Evolutionary conservation across 2,113 vertebrate species (phyloP).

Genomic region (Saguinus imperator): DNA sequence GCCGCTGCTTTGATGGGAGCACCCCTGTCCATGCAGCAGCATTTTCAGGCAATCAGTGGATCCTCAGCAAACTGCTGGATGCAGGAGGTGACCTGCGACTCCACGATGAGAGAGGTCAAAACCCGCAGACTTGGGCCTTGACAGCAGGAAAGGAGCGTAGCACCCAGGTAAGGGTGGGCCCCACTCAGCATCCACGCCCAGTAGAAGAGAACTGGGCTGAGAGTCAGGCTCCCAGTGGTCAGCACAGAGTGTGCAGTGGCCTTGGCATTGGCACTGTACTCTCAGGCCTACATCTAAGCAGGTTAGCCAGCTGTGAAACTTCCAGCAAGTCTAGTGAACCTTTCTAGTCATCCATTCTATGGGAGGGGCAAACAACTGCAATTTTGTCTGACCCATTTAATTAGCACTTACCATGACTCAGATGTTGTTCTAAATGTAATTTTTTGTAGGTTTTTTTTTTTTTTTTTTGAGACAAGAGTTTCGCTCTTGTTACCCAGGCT

Average conservation of each 20-base stretch:
- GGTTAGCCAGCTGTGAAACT: not conserved
- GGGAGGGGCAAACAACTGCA: not conserved
- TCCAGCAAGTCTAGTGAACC: not conserved
- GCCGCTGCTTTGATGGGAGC: conserved; percentile 90
- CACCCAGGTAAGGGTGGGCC: conserved; percentile 75
- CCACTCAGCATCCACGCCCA: not conserved
- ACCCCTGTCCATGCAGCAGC: conserved; percentile 92
- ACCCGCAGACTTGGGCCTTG: conserved; percentile 86
- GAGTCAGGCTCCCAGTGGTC: not conserved
- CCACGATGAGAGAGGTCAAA: conserved; percentile 86
- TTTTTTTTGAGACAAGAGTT: no score
- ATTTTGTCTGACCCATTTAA: not conserved
- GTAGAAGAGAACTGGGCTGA: not conserved
- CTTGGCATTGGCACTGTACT: not conserved
- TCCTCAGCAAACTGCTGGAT: conserved; percentile 89
- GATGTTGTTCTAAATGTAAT: not conserved
- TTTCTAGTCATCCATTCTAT: not conserved
- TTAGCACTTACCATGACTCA: not conserved
- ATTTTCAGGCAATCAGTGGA: conserved; percentile 88
- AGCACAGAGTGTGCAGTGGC: not conserved
- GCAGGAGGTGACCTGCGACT: conserved; percentile 90
- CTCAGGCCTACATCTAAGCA: not conserved
- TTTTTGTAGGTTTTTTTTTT: no score
- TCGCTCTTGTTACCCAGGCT: no score
- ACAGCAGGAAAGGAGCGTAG: conserved; percentile 84